Evolutionary conservation across 2,888 invertebrate genomes (phyloP).

Genomic region (Eupithecia subumbrata): DNA sequence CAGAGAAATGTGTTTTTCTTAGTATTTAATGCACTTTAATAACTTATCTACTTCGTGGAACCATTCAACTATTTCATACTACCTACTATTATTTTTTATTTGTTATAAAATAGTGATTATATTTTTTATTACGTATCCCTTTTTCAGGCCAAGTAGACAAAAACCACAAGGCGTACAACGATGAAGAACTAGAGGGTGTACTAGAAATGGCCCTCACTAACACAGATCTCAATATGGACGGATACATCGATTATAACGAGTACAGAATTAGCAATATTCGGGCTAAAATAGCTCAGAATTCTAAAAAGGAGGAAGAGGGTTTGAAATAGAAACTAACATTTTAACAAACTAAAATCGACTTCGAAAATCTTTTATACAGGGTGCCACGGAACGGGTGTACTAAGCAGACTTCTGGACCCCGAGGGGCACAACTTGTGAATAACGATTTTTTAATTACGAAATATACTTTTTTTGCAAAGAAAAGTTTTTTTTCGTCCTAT

Average conservation of each 20-base stretch:
- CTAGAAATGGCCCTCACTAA: conserved; percentile 86
- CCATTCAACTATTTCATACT: no score
- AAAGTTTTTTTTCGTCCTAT: no score
- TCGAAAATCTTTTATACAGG: background rate
- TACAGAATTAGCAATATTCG: conserved; percentile 71
- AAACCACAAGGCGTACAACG: conserved; percentile 72
- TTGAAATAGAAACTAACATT: background rate
- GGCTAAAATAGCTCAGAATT: conserved; percentile 52
- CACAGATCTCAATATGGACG: conserved; percentile 89
- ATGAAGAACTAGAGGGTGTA: conserved; percentile 80
- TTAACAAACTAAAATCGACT: background rate
- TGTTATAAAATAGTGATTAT: no score
- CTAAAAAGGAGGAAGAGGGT: background rate
- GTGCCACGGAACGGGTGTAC: no score
- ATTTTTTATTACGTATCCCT: background rate
- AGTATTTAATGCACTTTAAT: no score
- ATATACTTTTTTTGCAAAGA: no score
- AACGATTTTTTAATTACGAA: no score
- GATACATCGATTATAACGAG: conserved; percentile 88
- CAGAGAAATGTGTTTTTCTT: no score
- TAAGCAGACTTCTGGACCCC: no score
- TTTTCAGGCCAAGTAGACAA: conserved; percentile 71
- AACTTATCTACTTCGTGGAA: no score
- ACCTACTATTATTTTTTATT: no score
- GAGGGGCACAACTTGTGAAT: no score